Conservation (phyloP, 2,113 vertebrate species). For the Speoplatyrhinus poulsoni region DNA sequence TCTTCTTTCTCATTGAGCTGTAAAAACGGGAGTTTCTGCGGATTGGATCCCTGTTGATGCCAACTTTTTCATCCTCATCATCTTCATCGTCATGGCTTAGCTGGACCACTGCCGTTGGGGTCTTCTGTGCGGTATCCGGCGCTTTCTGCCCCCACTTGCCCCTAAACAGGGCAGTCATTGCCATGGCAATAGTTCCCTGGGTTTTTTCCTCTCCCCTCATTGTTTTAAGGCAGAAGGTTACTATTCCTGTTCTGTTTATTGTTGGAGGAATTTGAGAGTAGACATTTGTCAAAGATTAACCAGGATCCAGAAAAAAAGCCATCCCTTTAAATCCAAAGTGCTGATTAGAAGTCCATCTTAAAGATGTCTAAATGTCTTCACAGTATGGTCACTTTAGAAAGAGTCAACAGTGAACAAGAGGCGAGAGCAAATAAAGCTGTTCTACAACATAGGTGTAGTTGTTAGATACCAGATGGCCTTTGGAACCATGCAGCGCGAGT, state of each 20-base stretch:
- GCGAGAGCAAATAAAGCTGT: not conserved
- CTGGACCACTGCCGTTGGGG: not conserved
- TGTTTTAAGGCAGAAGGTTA: not conserved
- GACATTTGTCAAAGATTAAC: slow-evolving; percentile 34
- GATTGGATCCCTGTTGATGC: slow-evolving; percentile 53
- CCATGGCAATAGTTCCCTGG: slow-evolving; percentile 43
- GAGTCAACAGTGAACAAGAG: not conserved
- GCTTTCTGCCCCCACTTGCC: slow-evolving; percentile 68
- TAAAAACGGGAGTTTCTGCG: slow-evolving; percentile 76
- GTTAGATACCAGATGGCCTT: slow-evolving; percentile 32
- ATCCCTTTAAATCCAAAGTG: slow-evolving; percentile 28
- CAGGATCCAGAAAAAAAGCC: slow-evolving; percentile 63
- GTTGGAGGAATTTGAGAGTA: slow-evolving; percentile 2
- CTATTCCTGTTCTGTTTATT: not conserved
- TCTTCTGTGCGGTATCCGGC: slow-evolving; percentile 46
- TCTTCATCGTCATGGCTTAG: slow-evolving; percentile 46
- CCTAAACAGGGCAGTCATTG: slow-evolving; percentile 69
- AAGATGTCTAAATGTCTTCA: not conserved
- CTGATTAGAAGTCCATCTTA: slow-evolving; percentile 3
- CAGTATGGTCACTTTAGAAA: not conserved
- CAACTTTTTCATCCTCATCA: slow-evolving; percentile 61
- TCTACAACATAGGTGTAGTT: slow-evolving; percentile 5
- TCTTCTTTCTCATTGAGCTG: slow-evolving; percentile 76
- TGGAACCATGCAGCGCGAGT: slow-evolving; percentile 22
- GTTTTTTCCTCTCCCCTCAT: not conserved